phyloP scores from a whole-genome alignment of 2,797 vertebrate genomes.

The Falco berigora region DNA sequence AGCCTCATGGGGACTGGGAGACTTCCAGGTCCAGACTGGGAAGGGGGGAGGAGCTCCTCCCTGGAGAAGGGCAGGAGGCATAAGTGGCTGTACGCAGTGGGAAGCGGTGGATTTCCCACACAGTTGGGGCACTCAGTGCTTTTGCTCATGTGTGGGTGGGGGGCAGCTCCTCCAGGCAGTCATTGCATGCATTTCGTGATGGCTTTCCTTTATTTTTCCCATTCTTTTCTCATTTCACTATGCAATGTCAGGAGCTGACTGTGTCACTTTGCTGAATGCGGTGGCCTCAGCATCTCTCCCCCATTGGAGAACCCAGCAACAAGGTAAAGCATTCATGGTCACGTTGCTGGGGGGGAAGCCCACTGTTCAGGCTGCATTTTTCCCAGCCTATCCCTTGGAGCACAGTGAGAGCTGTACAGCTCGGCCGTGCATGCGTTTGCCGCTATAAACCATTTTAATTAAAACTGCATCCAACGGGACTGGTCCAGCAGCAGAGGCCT shows the following conservation, averaged over 20 bases:
- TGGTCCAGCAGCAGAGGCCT: neutral
- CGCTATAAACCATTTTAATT: neutral
- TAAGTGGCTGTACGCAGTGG: accelerated
- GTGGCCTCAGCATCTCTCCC: neutral
- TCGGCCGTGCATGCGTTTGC: accelerated
- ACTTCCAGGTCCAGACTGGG: neutral
- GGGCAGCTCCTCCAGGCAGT: neutral
- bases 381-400: neutral
- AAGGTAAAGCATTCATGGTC: neutral
- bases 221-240: accelerated
- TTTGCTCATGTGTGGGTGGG: accelerated
- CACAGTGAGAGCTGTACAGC: neutral
- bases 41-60: neutral
- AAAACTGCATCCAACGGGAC: neutral
- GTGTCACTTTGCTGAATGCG: neutral
- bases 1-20: neutral
- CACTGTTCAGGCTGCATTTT: neutral
- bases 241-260: neutral
- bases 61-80: neutral
- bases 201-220: neutral
- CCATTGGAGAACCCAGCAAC: neutral
- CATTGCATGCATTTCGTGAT: neutral
- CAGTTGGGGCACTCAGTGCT: neutral
- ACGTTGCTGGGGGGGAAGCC: accelerated
- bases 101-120: neutral